Evolutionary conservation across 2,888 invertebrate genomes (phyloP).

Genomic region (Hemaris fuciformis): DNA sequence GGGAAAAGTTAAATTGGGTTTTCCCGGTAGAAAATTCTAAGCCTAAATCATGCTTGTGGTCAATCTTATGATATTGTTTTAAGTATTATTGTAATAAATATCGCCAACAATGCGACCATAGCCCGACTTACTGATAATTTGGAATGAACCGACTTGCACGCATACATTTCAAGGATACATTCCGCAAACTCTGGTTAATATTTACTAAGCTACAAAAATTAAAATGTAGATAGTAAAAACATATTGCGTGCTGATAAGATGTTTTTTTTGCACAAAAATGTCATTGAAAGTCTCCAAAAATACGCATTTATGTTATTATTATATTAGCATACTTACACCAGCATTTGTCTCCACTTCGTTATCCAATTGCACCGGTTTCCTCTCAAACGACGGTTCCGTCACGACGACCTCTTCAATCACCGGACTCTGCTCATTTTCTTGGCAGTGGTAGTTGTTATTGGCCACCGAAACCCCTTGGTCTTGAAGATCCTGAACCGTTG

Average conservation of each 20-base stretch:
- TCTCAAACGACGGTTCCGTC: conserved; percentile 30
- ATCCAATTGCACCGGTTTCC: conserved; percentile 54
- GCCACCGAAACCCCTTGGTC: conserved; percentile 41
- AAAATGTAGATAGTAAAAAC: too few species aligned
- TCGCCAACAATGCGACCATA: background rate
- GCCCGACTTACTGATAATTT: background rate
- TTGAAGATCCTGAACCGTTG: conserved; percentile 44
- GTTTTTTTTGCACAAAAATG: too few species aligned
- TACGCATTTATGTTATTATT: too few species aligned
- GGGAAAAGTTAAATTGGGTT: too few species aligned
- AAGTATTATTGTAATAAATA: background rate
- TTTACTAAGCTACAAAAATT: too few species aligned
- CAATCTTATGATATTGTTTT: too few species aligned
- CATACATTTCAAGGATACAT: background rate
- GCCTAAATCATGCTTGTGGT: too few species aligned
- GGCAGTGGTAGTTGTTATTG: conserved; percentile 45
- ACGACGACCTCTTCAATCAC: conserved; percentile 27
- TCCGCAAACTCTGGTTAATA: background rate
- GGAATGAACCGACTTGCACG: background rate
- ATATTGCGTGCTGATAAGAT: too few species aligned
- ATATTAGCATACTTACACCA: conserved; percentile 45
- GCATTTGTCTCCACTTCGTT: conserved; percentile 65
- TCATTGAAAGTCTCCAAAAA: too few species aligned
- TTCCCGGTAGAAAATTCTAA: too few species aligned
- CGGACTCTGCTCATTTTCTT: conserved; percentile 32